A percentile compares a stretch with the other conserved stretches of the same genome.
phyloP scores from a whole-genome alignment of 2,797 vertebrate genomes.

The Avahi laniger region DNA sequence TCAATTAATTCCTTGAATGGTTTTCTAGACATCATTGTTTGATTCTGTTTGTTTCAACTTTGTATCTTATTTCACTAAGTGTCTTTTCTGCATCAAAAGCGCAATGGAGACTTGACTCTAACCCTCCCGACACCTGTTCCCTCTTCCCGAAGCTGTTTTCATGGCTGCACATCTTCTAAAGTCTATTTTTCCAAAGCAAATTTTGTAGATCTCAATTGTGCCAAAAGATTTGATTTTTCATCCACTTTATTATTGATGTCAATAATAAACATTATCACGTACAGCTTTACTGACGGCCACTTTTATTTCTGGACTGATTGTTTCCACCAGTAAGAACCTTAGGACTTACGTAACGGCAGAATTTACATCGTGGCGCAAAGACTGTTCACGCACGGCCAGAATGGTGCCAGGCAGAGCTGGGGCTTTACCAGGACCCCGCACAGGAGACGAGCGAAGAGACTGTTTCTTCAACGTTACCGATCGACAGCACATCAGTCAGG shows the following conservation, averaged over 20 bases:
- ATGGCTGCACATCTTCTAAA: accelerated
- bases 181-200: neutral
- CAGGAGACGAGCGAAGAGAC: accelerated
- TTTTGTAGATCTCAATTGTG: neutral
- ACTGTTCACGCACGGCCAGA: neutral
- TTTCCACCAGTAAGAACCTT: neutral
- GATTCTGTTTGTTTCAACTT: neutral
- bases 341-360: neutral
- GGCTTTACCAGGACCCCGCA: neutral
- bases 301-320: neutral
- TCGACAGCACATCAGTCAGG: accelerated
- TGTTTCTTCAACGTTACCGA: accelerated
- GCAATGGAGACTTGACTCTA: accelerated
- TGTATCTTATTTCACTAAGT: accelerated
- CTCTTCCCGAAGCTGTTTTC: neutral
- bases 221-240: neutral
- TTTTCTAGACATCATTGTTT: accelerated
- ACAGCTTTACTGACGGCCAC: accelerated
- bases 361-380: neutral
- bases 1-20: accelerated
- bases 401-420: neutral
- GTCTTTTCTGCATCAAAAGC: accelerated
- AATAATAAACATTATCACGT: accelerated
- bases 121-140: neutral
- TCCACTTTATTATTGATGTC: neutral